Conservation (phyloP, 2,888 invertebrate genomes). For the Molorchus minor region DNA sequence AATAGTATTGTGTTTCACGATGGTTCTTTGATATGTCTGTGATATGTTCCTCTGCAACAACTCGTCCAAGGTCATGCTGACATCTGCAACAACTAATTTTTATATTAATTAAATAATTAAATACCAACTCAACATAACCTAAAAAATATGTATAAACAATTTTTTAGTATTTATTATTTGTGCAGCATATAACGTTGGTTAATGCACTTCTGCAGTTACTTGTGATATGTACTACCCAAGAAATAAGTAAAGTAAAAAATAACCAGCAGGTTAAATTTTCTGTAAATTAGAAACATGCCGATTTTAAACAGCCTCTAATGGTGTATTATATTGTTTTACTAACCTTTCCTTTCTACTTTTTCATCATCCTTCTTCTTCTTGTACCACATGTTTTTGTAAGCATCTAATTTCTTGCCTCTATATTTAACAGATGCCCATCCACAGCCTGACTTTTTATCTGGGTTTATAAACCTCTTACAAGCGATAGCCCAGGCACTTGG, state of each 20-base stretch:
- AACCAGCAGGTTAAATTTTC: too few species aligned
- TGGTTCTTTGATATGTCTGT: conserved; percentile 67
- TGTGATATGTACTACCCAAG: too few species aligned
- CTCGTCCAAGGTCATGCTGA: conserved; percentile 47
- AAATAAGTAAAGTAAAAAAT: too few species aligned
- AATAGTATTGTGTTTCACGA: conserved; percentile 80
- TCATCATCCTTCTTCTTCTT: conserved; percentile 67
- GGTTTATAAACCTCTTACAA: conserved; percentile 90
- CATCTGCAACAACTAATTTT: too few species aligned
- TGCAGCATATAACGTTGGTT: too few species aligned
- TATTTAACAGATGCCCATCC: conserved; percentile 94
- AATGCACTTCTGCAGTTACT: too few species aligned
- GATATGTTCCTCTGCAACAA: conserved; percentile 47
- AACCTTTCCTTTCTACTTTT: conserved; percentile 49
- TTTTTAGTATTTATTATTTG: too few species aligned
- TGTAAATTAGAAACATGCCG: too few species aligned
- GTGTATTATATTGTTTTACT: conserved; percentile 16
- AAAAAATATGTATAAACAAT: too few species aligned
- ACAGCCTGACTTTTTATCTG: conserved; percentile 90
- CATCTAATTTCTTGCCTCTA: conserved; percentile 86
- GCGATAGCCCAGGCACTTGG: conserved; percentile 95
- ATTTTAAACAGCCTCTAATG: too few species aligned
- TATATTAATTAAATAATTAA: too few species aligned
- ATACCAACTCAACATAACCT: too few species aligned
- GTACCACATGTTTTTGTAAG: conserved; percentile 87